phyloP scores from a whole-genome alignment of 1,140 invertebrate species.

The Rhopalosiphum maidis region DNA sequence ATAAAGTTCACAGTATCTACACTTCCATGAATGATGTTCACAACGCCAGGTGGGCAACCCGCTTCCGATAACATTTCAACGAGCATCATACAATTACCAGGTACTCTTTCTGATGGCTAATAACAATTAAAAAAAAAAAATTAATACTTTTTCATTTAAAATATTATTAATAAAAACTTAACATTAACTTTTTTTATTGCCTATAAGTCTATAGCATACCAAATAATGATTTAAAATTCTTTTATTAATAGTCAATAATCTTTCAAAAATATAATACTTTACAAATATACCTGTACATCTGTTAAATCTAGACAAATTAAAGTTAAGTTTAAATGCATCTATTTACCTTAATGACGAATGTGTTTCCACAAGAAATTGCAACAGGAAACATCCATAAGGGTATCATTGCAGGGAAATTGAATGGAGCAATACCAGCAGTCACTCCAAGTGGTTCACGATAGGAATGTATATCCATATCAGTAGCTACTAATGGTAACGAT shows the following conservation, averaged over 20 bases:
- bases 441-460: slow-evolving; percentile 91
- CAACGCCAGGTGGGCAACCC: slow-evolving; percentile 90
- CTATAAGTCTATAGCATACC: neutral
- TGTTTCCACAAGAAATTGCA: slow-evolving; percentile 88
- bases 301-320: neutral
- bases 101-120: slow-evolving; percentile 96
- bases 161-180: neutral
- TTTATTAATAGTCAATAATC: neutral
- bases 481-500: slow-evolving; percentile 82
- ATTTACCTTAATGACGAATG: slow-evolving; percentile 72
- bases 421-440: slow-evolving; percentile 87
- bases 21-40: slow-evolving; percentile 96
- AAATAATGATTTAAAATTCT: neutral
- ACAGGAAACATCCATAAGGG: slow-evolving; percentile 99
- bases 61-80: slow-evolving; percentile 88
- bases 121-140: slow-evolving; percentile 61
- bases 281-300: neutral
- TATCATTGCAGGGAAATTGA: slow-evolving; percentile 99
- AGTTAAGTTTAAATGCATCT: neutral
- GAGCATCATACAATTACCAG: slow-evolving; percentile 93
- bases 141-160: neutral
- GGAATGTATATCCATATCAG: slow-evolving; percentile 91
- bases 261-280: neutral
- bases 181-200: neutral
- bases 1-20: slow-evolving; percentile 96